Percentiles rank a stretch among this genome's conserved stretches.
These are phyloP conservation scores for Pandion haliaetus DNA, from an alignment of 2,113 vertebrate species.

Conservation along the genomic window DNA sequence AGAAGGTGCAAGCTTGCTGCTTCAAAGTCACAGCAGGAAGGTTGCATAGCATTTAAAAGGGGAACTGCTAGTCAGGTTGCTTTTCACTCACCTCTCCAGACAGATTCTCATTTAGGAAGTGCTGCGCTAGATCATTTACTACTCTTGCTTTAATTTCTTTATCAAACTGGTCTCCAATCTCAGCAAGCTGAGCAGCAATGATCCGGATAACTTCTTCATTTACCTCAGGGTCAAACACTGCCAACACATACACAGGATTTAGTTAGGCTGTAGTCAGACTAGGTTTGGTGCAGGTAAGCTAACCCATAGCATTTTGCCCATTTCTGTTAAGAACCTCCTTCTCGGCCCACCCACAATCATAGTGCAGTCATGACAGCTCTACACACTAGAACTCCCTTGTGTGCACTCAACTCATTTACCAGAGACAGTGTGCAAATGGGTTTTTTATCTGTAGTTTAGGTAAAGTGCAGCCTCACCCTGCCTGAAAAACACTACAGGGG, in stretches of 20 bases:
- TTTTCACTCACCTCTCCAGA: slow-evolving; percentile 55
- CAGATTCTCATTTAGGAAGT: slow-evolving; percentile 21
- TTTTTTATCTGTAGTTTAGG: not conserved
- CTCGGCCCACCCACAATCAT: not conserved
- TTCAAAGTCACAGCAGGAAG: not conserved
- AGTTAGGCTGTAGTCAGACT: not conserved
- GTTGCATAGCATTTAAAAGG: not conserved
- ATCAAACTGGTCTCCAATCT: slow-evolving; percentile 70
- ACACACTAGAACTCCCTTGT: not conserved
- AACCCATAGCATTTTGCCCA: not conserved
- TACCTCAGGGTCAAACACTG: not conserved
- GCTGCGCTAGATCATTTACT: slow-evolving; percentile 43
- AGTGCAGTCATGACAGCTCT: not conserved
- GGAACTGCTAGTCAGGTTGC: not conserved
- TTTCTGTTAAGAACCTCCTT: not conserved
- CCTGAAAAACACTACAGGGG: not conserved
- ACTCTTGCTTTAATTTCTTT: slow-evolving; percentile 23
- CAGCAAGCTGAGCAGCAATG: slow-evolving; percentile 68
- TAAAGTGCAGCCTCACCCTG: not conserved
- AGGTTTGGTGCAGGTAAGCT: not conserved
- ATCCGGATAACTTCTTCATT: slow-evolving; percentile 54
- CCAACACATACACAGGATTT: not conserved
- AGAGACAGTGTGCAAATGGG: not conserved
- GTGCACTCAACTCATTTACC: not conserved
- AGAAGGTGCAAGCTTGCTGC: not conserved